Evolutionary conservation across 2,797 vertebrate species (phyloP), one percentile per base, ranked within the genome.

Genomic region (Acropternis orthonyx): DNA sequence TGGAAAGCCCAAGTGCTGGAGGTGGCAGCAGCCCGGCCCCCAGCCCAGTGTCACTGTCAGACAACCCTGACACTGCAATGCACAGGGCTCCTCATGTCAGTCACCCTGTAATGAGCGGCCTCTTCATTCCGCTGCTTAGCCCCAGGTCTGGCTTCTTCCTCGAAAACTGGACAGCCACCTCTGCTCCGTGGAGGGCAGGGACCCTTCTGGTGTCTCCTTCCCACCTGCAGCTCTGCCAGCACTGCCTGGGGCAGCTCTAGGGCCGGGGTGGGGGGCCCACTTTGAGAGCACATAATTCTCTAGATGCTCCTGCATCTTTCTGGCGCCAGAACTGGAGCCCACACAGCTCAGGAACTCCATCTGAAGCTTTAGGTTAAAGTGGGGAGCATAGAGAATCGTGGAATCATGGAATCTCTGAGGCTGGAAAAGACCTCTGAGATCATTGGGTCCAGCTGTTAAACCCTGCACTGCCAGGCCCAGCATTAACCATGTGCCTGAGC

Each of bases 341-440:
- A 15, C 0, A 1, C 44, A 30, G 84, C 56, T 51, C 39, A 15
- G 62, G 21, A 66, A 7, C 37, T 24, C 9, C 32, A 1, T 1
- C 30, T 2, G 3, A 79, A 19, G 16, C 30, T 74, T 30, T 1
- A 5, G 28, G 26, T 27, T 24, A 12, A 32, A 61, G 71, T 4
- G 0, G 14, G 36, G 34, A 67, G 19, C 2, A 0, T 1, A 44
- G 7, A 14, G 48, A 52, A 7, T 4, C 6, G 1, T 0, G 8
- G 37, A 27, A 34, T 18, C 6, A 2, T 0, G 8, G 37, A 27
- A 34, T 18, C 5, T 4, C 9, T 5, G 4, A 56, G 32, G 30
- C 8, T 54, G 69, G 48, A 15, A 20, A 14, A 54, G 43, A 26
- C 16, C 32, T 46, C 23, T 7, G 2, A 69, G 39, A 7, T 6